Base-by-base conservation (phyloP, 1,140 invertebrate species). In the Copidosoma floridanum region DNA sequence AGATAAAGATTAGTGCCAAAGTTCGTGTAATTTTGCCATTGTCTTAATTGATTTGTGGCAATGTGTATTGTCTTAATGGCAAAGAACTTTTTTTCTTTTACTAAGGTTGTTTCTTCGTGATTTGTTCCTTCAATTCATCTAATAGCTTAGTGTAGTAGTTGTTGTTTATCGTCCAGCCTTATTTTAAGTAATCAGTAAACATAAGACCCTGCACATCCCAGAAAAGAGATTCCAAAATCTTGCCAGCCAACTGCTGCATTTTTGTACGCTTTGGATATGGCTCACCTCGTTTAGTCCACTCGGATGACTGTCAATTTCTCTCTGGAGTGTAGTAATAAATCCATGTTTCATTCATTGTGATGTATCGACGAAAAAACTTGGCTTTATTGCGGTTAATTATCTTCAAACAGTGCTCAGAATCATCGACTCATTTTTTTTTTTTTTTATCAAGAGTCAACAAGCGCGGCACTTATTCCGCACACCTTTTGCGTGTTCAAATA, bases 341-440 rank as follows among this genome's bases (percentile, higher is more conserved):
- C n/a, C n/a, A n/a, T n/a, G n/a, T n/a, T n/a, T n/a, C n/a, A n/a
- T n/a, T n/a, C n/a, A n/a, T n/a, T n/a, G n/a, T n/a, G n/a, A n/a
- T n/a, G n/a, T n/a, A n/a, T n/a, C n/a, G n/a, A n/a, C n/a, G n/a
- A n/a, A n/a, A n/a, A n/a, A n/a, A n/a, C n/a, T n/a, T n/a, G n/a
- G n/a, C n/a, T n/a, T n/a, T n/a, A n/a, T n/a, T n/a, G 29, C n/a
- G 21, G 11, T 16, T 23, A 24, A 57, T 43, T 26, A 57, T 14
- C 37, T 27, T 8, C 32, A 63, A 57, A 57, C 24, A 38, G 27
- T 24, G 29, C 46, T 64, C 50, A 1, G 58, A 65, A 63, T 59
- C 44, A 24, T 56, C 59, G 11, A 65, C 52, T 53, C 58, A 64
- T 53, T 60, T 55, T 11, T 64, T 68, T 59, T 71, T 67, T 23